Percentiles rank a stretch among this genome's conserved stretches.
Conservation (phyloP, 2,888 invertebrate species). For the Drosophila peninsularis region DNA sequence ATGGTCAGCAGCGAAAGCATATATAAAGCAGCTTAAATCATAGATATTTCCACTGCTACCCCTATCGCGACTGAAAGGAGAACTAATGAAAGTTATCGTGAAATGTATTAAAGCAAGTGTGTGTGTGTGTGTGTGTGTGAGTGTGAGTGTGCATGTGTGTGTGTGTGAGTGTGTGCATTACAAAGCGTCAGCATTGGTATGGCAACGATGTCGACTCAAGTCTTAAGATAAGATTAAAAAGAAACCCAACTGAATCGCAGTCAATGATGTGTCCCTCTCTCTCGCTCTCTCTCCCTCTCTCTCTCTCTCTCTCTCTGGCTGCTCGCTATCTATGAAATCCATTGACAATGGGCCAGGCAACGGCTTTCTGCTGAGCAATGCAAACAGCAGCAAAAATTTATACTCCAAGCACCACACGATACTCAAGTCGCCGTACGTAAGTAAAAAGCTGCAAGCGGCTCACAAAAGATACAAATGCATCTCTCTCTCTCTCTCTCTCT, state of each 20-base stretch:
- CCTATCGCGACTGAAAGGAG: neutral
- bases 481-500: slow-evolving; percentile 12
- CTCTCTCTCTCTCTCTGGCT: neutral
- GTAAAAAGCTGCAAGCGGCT: slow-evolving; percentile 52
- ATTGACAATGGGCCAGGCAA: slow-evolving; percentile 56
- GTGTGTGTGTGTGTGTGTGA: slow-evolving; percentile 7
- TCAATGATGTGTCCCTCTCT: neutral
- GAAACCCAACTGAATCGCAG: slow-evolving; percentile 54
- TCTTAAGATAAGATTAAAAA: slow-evolving; percentile 81
- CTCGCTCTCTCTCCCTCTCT: neutral
- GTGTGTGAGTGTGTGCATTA: slow-evolving; percentile 29
- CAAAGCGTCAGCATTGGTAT: slow-evolving; percentile 48
- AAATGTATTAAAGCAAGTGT: neutral
- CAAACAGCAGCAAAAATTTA: slow-evolving; percentile 35
- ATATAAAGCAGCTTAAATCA: neutral
- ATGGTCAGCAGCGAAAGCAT: neutral
- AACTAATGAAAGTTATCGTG: slow-evolving; percentile 11
- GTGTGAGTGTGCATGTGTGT: slow-evolving; percentile 14
- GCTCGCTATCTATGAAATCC: slow-evolving; percentile 73
- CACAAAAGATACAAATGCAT: slow-evolving; percentile 68
- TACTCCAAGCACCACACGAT: slow-evolving; percentile 26
- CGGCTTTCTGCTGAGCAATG: slow-evolving; percentile 65
- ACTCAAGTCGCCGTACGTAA: slow-evolving; percentile 36
- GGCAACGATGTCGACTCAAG: slow-evolving; percentile 72
- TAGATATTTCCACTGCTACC: neutral